A percentile compares a stretch with the other conserved stretches of the same genome.
Evolutionary conservation across 2,888 invertebrate species (phyloP).

Genomic region (Noctua janthe): DNA sequence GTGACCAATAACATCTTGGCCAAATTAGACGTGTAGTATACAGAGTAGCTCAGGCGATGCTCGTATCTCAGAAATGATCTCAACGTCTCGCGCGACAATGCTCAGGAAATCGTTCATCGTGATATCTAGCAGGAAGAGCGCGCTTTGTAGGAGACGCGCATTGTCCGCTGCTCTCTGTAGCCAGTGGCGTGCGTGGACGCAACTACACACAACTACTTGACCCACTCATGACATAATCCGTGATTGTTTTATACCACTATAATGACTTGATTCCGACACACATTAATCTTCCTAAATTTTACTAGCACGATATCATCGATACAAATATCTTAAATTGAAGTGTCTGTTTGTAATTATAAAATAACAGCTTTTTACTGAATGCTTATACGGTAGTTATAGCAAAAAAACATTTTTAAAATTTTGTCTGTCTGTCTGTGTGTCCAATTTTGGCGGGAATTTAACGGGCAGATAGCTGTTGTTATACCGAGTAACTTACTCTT

Average conservation of each 20-base stretch:
- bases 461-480: too few species aligned
- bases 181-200: conserved; percentile 37
- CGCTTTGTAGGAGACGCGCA: conserved; percentile 75
- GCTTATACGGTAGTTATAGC: too few species aligned
- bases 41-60: conserved; percentile 47
- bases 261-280: conserved; percentile 34
- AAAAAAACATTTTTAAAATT: too few species aligned
- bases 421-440: too few species aligned
- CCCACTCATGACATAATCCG: conserved; percentile 38
- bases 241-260: conserved; percentile 36
- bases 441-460: too few species aligned
- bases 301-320: neutral
- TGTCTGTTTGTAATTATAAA: too few species aligned
- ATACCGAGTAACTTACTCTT: too few species aligned
- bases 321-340: too few species aligned
- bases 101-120: conserved; percentile 85
- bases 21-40: neutral
- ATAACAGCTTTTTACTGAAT: too few species aligned
- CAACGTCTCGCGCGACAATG: conserved; percentile 74
- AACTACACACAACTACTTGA: conserved; percentile 11
- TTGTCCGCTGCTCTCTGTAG: conserved; percentile 53
- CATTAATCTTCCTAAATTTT: conserved; percentile 41
- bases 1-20: neutral
- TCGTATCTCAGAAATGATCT: conserved; percentile 64
- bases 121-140: conserved; percentile 82